Evolutionary conservation across 2,797 vertebrate species (phyloP).

Genomic region (Anniella stebbinsi): DNA sequence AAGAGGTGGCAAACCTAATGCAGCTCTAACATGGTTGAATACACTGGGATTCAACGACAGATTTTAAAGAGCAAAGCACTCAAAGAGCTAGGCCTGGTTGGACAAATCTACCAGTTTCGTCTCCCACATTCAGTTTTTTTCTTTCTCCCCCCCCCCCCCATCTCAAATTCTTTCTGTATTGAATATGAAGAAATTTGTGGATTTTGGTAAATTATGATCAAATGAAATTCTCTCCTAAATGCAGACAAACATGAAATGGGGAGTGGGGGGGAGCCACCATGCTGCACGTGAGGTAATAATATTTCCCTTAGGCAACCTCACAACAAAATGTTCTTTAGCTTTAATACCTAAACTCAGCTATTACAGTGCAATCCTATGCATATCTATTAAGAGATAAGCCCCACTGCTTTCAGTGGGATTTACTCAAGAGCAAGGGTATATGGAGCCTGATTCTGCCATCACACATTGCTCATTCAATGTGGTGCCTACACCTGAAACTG

Average conservation of each 20-base stretch:
- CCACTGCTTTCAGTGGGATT: background rate
- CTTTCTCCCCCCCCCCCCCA: too few relatives aligned
- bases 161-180: too few relatives aligned
- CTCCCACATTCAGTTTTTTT: too few relatives aligned
- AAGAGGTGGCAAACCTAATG: too few relatives aligned
- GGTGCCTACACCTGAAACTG: slow-evolving; percentile 62
- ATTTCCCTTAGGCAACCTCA: background rate
- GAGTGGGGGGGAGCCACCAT: background rate
- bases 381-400: background rate
- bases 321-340: slow-evolving; percentile 41
- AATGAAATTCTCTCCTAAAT: too few relatives aligned
- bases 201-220: too few relatives aligned
- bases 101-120: too few relatives aligned
- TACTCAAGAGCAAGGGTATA: background rate
- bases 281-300: background rate
- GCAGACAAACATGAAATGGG: background rate
- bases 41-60: too few relatives aligned
- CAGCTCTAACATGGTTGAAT: too few relatives aligned
- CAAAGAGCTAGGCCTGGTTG: too few relatives aligned
- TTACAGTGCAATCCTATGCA: slow-evolving; percentile 18
- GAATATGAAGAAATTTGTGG: too few relatives aligned
- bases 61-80: too few relatives aligned
- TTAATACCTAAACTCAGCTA: slow-evolving; percentile 41
- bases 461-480: slow-evolving; percentile 72
- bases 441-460: slow-evolving; percentile 67